Conservation (phyloP, 2,113 vertebrate genomes). For the Eudyptes chrysolophus region DNA sequence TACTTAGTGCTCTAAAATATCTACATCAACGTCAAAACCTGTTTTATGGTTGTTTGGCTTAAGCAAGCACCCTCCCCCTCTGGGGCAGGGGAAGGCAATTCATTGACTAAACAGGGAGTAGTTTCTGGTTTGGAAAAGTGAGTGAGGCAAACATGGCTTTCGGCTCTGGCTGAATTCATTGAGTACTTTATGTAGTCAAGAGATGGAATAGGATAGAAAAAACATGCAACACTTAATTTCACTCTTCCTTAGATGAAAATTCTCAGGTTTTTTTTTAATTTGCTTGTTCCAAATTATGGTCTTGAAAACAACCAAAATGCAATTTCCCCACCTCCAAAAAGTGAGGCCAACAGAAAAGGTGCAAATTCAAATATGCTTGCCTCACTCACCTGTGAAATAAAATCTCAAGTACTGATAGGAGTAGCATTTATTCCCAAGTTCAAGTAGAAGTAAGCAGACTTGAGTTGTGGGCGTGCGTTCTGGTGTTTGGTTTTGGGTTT, state of each 20-base stretch:
- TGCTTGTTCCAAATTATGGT: neutral
- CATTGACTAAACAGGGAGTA: neutral
- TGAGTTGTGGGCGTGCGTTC: neutral
- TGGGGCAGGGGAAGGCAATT: neutral
- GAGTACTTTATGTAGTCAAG: neutral
- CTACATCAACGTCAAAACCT: neutral
- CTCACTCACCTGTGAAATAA: neutral
- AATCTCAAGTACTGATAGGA: neutral
- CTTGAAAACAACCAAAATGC: neutral
- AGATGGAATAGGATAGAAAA: neutral
- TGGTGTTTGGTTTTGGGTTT: neutral
- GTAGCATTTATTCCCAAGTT: neutral
- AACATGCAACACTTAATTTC: neutral
- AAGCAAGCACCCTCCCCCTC: neutral
- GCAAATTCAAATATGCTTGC: neutral
- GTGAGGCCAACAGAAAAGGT: neutral
- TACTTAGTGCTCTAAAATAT: neutral
- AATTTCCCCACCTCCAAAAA: neutral
- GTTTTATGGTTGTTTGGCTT: neutral
- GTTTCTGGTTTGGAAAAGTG: neutral
- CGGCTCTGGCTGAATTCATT: neutral
- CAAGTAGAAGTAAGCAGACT: neutral
- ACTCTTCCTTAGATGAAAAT: neutral
- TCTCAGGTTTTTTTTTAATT: neutral
- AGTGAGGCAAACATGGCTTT: neutral